phyloP scores from a whole-genome alignment of 2,797 vertebrate species.

The Hafferia zeledoni region DNA sequence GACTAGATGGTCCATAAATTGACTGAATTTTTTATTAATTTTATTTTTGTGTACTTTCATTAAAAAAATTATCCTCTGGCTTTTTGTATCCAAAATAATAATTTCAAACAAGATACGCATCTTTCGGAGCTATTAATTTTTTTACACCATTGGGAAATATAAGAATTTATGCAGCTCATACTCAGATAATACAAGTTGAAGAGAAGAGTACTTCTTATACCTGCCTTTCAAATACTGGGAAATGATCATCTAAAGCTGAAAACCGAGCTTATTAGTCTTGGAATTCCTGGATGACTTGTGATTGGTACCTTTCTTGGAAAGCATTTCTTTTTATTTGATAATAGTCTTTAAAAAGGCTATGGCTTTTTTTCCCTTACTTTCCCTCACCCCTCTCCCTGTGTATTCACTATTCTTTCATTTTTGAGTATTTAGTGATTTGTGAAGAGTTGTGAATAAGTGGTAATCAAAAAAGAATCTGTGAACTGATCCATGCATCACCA shows the following conservation, averaged over 20 bases:
- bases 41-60: background rate
- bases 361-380: too few species aligned
- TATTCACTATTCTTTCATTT: background rate
- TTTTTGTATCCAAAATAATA: background rate
- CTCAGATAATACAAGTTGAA: background rate
- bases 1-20: background rate
- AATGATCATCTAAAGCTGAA: background rate
- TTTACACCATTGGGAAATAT: background rate
- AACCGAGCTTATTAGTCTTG: background rate
- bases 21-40: background rate
- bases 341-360: background rate
- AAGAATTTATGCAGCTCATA: background rate
- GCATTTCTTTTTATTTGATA: background rate
- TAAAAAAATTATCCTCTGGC: background rate
- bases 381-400: rapidly evolving
- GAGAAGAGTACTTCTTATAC: background rate
- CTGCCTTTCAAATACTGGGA: background rate
- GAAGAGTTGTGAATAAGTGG: background rate
- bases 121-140: background rate
- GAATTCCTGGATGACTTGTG: background rate
- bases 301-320: background rate
- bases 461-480: background rate
- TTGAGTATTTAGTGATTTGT: background rate
- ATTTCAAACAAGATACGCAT: background rate
- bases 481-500: background rate